Conservation (phyloP, 2,113 vertebrate species). For the Xiphorhynchus elegans region DNA sequence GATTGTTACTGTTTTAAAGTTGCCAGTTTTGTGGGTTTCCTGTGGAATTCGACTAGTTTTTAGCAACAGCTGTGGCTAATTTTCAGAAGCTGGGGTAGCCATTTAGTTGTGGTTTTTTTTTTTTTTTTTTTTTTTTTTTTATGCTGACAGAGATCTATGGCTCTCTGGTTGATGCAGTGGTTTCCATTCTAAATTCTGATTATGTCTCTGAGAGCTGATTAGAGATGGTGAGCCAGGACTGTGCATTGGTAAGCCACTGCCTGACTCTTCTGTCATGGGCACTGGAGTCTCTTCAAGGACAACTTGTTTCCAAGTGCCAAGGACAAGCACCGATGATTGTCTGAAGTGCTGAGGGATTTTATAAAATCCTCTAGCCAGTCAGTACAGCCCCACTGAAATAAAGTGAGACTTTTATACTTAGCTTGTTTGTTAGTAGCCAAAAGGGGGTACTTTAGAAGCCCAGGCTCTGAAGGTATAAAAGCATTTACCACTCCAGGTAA, state of each 20-base stretch:
- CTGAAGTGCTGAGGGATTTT: background rate
- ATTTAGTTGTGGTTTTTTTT: background rate
- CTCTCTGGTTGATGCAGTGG: background rate
- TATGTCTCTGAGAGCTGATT: background rate
- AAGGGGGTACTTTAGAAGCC: background rate
- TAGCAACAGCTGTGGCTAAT: constrained; percentile 67
- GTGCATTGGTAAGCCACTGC: background rate
- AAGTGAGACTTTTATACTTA: background rate
- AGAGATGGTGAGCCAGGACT: background rate
- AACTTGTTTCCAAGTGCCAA: background rate
- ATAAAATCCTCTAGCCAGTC: background rate
- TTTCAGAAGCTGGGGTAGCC: constrained; percentile 47
- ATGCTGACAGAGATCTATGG: background rate
- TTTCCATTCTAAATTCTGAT: constrained; percentile 17
- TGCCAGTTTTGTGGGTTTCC: constrained; percentile 70
- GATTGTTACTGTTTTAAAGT: constrained; percentile 6
- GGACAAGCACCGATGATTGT: background rate
- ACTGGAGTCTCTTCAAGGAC: background rate
- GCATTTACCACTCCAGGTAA: background rate
- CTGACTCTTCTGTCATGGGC: background rate
- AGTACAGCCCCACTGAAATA: background rate
- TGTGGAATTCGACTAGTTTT: constrained; percentile 56
- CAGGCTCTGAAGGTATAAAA: background rate
- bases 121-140: background rate
- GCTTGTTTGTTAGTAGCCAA: background rate